Evolutionary conservation across 2,797 vertebrate genomes (phyloP).

Genomic region (Telmatherina bonti): DNA sequence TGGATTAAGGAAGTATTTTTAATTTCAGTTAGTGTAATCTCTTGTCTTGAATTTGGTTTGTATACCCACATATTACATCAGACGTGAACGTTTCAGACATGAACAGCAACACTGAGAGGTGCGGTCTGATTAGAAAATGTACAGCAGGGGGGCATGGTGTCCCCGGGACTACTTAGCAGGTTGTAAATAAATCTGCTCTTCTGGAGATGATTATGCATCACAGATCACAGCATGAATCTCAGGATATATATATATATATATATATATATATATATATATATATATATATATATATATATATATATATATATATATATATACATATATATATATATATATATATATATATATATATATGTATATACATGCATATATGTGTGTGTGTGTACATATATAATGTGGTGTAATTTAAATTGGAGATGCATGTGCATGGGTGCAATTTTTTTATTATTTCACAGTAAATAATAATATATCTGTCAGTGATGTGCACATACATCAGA

Average conservation of each 20-base stretch:
- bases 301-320: too few species aligned
- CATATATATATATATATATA: neutral
- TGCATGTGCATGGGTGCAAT: neutral
- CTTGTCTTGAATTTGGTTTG: constrained; percentile 11
- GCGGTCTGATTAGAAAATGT: constrained; percentile 36
- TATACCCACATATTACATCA: neutral
- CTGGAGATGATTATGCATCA: constrained; percentile 28
- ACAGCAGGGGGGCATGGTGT: constrained; percentile 13
- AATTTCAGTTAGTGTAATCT: neutral
- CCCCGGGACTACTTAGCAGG: constrained; percentile 19
- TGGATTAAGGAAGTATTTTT: too few species aligned
- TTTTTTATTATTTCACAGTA: neutral
- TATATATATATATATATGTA: neutral
- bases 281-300: neutral
- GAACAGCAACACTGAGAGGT: constrained; percentile 7
- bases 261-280: neutral
- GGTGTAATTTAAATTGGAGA: too few species aligned
- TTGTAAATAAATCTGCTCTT: constrained; percentile 38
- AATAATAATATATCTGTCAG: neutral
- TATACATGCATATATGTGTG: neutral
- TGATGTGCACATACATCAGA: constrained; percentile 1
- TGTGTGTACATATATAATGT: neutral
- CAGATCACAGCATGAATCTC: constrained; percentile 11
- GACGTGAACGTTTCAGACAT: constrained; percentile 13
- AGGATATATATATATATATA: neutral